phyloP scores from a whole-genome alignment of 2,113 vertebrate genomes.

The Ceyx margarethae region DNA sequence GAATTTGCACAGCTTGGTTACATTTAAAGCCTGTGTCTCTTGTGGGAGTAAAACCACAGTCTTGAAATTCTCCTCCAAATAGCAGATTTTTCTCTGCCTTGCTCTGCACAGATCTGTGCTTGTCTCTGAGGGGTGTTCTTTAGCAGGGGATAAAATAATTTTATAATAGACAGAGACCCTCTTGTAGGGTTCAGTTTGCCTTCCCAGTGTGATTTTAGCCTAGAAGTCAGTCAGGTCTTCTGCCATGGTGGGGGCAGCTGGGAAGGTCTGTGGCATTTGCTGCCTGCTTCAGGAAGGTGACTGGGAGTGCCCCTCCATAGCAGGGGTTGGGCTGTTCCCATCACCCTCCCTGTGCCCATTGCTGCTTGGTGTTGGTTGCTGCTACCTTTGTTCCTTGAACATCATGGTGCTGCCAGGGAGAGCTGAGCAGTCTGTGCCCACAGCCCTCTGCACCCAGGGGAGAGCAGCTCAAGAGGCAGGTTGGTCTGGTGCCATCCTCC shows the following conservation, averaged over 20 bases:
- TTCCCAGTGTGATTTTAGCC: neutral
- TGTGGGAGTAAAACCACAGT: neutral
- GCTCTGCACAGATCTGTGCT: neutral
- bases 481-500: neutral
- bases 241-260: neutral
- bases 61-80: neutral
- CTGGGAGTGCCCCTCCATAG: neutral
- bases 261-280: neutral
- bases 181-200: rapidly evolving
- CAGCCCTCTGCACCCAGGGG: neutral
- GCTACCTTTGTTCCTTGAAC: neutral
- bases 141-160: neutral
- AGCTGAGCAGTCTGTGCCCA: rapidly evolving
- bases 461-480: neutral
- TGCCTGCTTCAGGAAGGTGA: neutral
- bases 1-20: neutral
- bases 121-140: rapidly evolving
- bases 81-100: neutral
- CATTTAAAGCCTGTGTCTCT: neutral
- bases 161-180: neutral
- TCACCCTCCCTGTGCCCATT: rapidly evolving
- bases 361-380: neutral
- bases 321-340: neutral
- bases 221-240: neutral
- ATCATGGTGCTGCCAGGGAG: neutral